phyloP scores from a whole-genome alignment of 2,113 vertebrate species.

The Oplegnathus fasciatus region DNA sequence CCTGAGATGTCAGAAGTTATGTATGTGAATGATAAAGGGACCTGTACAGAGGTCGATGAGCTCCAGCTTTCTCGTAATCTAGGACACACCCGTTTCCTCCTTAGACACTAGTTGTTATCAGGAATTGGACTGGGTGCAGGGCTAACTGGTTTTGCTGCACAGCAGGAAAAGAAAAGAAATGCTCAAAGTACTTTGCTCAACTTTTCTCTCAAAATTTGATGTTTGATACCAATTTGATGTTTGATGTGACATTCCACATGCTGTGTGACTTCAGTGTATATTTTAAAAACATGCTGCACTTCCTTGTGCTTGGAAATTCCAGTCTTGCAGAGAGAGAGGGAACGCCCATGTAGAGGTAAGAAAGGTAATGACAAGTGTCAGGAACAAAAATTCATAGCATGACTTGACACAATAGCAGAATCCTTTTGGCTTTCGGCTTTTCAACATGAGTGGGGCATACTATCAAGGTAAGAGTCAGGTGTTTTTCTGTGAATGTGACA shows the following conservation, averaged over 20 bases:
- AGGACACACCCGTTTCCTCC: too few relatives aligned
- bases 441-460: slow-evolving; percentile 10
- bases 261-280: not conserved
- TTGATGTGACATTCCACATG: not conserved
- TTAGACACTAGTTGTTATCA: too few relatives aligned
- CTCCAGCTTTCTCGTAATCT: too few relatives aligned
- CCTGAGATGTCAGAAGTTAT: too few relatives aligned
- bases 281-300: slow-evolving; percentile 1
- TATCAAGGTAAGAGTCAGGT: slow-evolving; percentile 26
- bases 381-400: not conserved
- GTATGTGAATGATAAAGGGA: too few relatives aligned
- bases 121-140: too few relatives aligned
- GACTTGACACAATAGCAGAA: not conserved
- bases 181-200: too few relatives aligned
- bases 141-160: too few relatives aligned
- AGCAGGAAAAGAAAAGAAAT: too few relatives aligned
- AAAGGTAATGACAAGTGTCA: not conserved
- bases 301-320: not conserved
- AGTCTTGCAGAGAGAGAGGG: not conserved
- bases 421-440: not conserved
- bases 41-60: too few relatives aligned
- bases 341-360: slow-evolving; percentile 11
- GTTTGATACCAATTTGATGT: too few relatives aligned
- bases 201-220: too few relatives aligned
- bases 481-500: not conserved